Base-by-base conservation (phyloP, 2,113 vertebrate species). In the Turdus rufiventris region DNA sequence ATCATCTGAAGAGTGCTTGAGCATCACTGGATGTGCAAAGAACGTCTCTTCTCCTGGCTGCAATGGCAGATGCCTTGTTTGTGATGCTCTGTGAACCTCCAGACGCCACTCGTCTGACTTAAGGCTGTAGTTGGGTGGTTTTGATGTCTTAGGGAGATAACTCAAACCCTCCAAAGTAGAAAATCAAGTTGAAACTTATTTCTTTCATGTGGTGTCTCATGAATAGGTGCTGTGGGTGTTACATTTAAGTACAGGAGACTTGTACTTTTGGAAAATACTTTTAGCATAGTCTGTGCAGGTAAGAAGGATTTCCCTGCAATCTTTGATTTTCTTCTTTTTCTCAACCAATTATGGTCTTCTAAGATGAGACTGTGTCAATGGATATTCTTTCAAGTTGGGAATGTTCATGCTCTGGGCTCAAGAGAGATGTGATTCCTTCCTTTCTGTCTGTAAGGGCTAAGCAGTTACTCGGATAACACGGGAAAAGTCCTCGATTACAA, bases 111-210 rank as follows among this genome's bases (percentile, higher is more conserved):
- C 6, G 7, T 62, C 85, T 94, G 67, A 47, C 38, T 85, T 70
- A 38, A 73, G 50, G 68, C 50, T 86, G 72, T 33, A 91, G 48
- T 31, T 85, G 72, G 43, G 56, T 0, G 54, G 56, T 70, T 91
- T 92, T 95, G 93, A 94, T 96, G 87, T 85, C 81, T 94, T 88
- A 21, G 24, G 38, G 33, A 94, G 85, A 91, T 83, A 94, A 60
- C 26, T 54, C 40, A 34, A 93, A 74, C 79, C 86, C 75, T 33
- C 56, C 40, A 62, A 48, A 90, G 92, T 56, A 71, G 75, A 95
- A 96, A 91, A 93, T 93, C 83, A 96, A 90, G 83, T 92, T 86
- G 82, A 90, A 96, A 96, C 75, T 66, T 83, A 76, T 74, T 93
- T 90, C 92, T 95, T 96, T 96, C 60, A 88, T 96, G 95, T 96